Percentiles rank a stretch among this genome's conserved stretches.
These are phyloP conservation scores for Chaetura pelagica DNA, from an alignment of 2,113 vertebrate species.

Conservation along the genomic window DNA sequence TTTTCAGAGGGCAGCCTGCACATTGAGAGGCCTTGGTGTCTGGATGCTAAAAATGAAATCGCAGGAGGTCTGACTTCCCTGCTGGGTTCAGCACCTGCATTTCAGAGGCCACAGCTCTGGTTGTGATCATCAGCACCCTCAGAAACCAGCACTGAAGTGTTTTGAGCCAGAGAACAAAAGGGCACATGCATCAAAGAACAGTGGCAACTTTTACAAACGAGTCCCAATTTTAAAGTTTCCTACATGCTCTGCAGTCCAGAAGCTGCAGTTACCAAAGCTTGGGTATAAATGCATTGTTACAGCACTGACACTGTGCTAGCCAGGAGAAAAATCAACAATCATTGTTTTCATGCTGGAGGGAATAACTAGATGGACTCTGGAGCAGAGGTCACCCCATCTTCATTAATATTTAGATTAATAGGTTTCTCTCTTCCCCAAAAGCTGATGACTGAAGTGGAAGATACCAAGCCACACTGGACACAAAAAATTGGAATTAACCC, in stretches of 20 bases:
- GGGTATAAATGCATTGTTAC: not conserved
- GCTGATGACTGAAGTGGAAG: not conserved
- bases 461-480: not conserved
- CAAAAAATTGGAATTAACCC: not conserved
- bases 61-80: not conserved
- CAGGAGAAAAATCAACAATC: not conserved
- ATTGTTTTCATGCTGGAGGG: not conserved
- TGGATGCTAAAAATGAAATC: not conserved
- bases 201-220: not conserved
- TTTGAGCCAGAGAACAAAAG: not conserved
- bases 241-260: not conserved
- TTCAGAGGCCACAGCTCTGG: not conserved
- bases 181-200: not conserved
- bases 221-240: too few relatives aligned
- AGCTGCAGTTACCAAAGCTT: not conserved
- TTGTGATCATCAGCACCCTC: not conserved
- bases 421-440: not conserved
- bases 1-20: not conserved
- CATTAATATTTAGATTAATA: not conserved
- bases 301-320: not conserved
- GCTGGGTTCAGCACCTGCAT: not conserved
- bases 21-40: fast-evolving
- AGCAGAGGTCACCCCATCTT: not conserved
- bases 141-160: not conserved
- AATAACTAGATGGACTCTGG: not conserved